Evolutionary conservation across 2,888 invertebrate species (phyloP).

Genomic region (Macrosiphum euphorbiae): DNA sequence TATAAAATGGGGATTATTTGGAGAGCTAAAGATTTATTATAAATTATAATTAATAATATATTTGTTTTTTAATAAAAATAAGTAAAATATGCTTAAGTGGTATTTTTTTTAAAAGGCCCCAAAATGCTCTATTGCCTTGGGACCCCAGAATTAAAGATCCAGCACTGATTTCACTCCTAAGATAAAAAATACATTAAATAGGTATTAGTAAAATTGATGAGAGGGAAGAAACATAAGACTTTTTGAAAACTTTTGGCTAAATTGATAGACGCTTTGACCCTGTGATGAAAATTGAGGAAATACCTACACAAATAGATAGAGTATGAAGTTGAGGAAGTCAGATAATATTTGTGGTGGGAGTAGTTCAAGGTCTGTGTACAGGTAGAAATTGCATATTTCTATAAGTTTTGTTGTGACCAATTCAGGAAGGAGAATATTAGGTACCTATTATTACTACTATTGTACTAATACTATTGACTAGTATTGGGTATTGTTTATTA

Average conservation of each 20-base stretch:
- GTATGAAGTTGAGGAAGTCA: not conserved
- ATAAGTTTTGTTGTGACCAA: not conserved
- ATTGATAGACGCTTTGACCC: not conserved
- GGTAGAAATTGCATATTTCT: not conserved
- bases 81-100: not conserved
- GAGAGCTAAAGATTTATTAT: too few relatives aligned
- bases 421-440: not conserved
- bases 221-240: not conserved
- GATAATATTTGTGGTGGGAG: not conserved
- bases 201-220: not conserved
- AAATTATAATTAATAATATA: too few relatives aligned
- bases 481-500: not conserved
- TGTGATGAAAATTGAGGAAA: not conserved
- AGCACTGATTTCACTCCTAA: not conserved
- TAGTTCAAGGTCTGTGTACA: not conserved
- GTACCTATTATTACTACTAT: too few relatives aligned
- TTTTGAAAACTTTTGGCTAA: not conserved
- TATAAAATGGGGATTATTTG: too few relatives aligned
- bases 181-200: not conserved
- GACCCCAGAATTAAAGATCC: not conserved
- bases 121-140: not conserved
- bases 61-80: too few relatives aligned
- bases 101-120: not conserved
- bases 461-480: too few relatives aligned
- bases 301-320: not conserved